phyloP scores from a whole-genome alignment of 2,113 vertebrate genomes.

The human region GRCh38 chr1:24180501-24181000 shows the following conservation, averaged over 20 bases:
- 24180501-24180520: background rate
- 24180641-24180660: background rate
- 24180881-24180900: background rate
- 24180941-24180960: background rate
- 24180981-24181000: background rate
- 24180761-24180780: slow-evolving; percentile 72
- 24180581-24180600: background rate
- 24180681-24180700: background rate
- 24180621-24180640: background rate
- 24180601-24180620: fast-evolving
- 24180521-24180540: background rate
- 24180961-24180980: background rate
- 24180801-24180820: slow-evolving; percentile 79
- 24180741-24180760: slow-evolving; percentile 77
- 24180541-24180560: background rate
- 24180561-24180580: background rate
- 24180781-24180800: slow-evolving; percentile 80
- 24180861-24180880: slow-evolving; percentile 18
- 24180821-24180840: slow-evolving; percentile 80
- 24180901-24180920: fast-evolving
- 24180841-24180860: slow-evolving; percentile 61
- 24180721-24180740: slow-evolving; percentile 75
- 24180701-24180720: background rate
- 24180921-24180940: fast-evolving
- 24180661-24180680: background rate